Evolutionary conservation across 2,797 vertebrate species (phyloP).

Genomic region (Chloroceryle inda): DNA sequence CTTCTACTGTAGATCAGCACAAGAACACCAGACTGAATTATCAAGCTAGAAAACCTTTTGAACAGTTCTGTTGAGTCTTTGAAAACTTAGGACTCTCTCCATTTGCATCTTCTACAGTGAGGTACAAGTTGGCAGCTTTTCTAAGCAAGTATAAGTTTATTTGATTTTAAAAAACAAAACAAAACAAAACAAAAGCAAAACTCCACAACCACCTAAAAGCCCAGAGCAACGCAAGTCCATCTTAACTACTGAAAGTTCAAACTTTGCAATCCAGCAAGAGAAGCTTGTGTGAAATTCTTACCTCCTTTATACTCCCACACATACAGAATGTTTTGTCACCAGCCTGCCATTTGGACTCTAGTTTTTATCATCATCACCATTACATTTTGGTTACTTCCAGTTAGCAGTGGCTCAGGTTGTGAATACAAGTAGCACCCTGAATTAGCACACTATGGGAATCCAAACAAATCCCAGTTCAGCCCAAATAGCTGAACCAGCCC

Average conservation of each 20-base stretch:
- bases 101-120: background rate
- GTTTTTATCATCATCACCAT: conserved; percentile 9
- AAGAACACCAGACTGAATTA: background rate
- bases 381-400: conserved; percentile 19
- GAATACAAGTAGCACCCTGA: conserved; percentile 26
- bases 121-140: background rate
- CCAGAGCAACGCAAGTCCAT: background rate
- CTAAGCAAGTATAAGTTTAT: background rate
- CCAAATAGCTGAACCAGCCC: conserved; percentile 50
- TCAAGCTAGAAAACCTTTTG: background rate
- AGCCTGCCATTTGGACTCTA: background rate
- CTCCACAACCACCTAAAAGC: background rate
- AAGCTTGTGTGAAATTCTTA: background rate
- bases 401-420: background rate
- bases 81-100: background rate
- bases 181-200: no score
- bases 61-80: background rate
- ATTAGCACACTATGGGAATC: background rate
- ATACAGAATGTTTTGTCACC: background rate
- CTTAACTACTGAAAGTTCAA: background rate
- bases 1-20: background rate
- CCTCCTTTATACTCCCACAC: background rate
- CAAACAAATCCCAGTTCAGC: conserved; percentile 10
- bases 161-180: background rate
- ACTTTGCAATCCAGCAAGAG: background rate